A percentile compares a stretch with the other conserved stretches of the same genome.
Evolutionary conservation across 2,888 invertebrate genomes (phyloP).

Genomic region (Digitonthophagus gazella): DNA sequence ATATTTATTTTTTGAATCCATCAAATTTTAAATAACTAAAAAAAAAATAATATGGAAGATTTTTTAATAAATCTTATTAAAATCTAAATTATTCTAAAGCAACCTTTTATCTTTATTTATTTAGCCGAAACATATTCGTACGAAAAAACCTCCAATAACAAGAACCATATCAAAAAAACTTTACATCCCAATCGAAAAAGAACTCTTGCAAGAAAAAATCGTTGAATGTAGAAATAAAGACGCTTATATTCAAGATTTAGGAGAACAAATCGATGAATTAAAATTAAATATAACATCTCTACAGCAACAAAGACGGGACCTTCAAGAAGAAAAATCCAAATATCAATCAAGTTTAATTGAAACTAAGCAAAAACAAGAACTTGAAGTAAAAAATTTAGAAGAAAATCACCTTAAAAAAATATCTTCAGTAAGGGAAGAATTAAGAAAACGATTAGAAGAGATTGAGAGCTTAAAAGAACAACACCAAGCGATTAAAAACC

Average conservation of each 20-base stretch:
- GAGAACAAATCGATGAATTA: slow-evolving; percentile 54
- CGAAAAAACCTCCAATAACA: slow-evolving; percentile 5
- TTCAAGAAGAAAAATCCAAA: slow-evolving; percentile 47
- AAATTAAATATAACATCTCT: slow-evolving; percentile 51
- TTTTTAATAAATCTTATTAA: too few relatives aligned
- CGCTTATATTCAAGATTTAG: slow-evolving; percentile 52
- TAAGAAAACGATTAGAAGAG: neutral
- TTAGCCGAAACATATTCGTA: slow-evolving; percentile 35
- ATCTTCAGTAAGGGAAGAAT: neutral
- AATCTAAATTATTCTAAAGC: too few relatives aligned
- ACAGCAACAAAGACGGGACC: slow-evolving; percentile 48
- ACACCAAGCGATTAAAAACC: slow-evolving; percentile 36
- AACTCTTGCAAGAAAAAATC: slow-evolving; percentile 54
- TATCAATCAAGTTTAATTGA: slow-evolving; percentile 50
- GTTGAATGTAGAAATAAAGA: slow-evolving; percentile 58
- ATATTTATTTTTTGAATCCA: too few relatives aligned
- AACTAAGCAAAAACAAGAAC: slow-evolving; percentile 49
- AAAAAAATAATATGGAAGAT: too few relatives aligned
- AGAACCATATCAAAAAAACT: slow-evolving; percentile 38
- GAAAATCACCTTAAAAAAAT: neutral
- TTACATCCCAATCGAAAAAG: slow-evolving; percentile 23
- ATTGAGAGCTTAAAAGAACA: slow-evolving; percentile 48
- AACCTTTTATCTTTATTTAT: neutral
- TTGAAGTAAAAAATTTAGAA: slow-evolving; percentile 48
- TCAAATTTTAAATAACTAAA: too few relatives aligned